Conservation (phyloP, 2,888 invertebrate species). For the Morpho achilles region DNA sequence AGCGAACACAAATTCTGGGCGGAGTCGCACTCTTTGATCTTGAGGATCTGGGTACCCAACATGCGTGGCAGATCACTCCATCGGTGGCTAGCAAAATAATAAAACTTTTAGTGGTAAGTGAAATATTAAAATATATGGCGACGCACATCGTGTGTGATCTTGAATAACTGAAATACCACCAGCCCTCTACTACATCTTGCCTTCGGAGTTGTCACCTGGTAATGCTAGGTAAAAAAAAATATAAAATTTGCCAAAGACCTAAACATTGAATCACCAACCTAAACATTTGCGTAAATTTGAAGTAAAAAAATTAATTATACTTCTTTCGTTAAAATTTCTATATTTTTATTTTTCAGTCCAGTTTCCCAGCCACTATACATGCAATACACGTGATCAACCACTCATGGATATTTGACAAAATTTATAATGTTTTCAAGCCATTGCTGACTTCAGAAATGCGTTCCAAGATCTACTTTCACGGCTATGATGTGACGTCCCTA, state of each 20-base stretch:
- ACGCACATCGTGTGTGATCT: no score
- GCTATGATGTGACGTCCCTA: conserved; percentile 84
- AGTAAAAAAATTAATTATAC: no score
- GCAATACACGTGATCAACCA: conserved; percentile 89
- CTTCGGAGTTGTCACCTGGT: no score
- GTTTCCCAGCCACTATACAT: conserved; percentile 85
- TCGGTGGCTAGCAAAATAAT: conserved; percentile 23
- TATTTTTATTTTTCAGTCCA: conserved; percentile 70
- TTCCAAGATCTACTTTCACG: conserved; percentile 84
- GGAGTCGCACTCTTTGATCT: conserved; percentile 88
- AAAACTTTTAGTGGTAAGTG: conserved; percentile 76
- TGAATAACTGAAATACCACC: no score
- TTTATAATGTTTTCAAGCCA: conserved; percentile 88
- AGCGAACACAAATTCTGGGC: conserved; percentile 86
- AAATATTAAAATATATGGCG: no score
- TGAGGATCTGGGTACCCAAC: conserved; percentile 83
- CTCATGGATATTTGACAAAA: conserved; percentile 89
- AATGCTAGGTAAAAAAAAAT: no score
- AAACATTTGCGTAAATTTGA: no score
- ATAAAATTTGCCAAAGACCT: no score
- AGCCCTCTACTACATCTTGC: no score
- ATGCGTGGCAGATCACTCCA: conserved; percentile 82
- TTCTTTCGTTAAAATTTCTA: no score
- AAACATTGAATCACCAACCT: no score
- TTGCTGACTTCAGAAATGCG: conserved; percentile 84